Evolutionary conservation across 1,140 invertebrate species (phyloP), one percentile per base, ranked within the genome.

Genomic region (Pseudomyrmex gracilis): DNA sequence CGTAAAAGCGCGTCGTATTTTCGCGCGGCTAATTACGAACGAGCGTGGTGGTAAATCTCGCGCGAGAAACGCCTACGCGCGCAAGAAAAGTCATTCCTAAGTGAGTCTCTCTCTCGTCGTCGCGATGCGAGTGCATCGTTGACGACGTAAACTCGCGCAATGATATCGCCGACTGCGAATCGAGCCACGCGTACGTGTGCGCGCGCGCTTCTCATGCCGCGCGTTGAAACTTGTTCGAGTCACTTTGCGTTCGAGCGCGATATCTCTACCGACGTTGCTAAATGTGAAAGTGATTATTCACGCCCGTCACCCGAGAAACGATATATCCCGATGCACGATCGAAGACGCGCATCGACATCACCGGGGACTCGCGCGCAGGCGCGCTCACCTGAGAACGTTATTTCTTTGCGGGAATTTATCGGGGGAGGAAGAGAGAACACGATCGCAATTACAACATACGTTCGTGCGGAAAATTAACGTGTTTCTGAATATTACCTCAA

Each of bases 231-330:
- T 78, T 20, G 34, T 68, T 68, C 55, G 67, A 67, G 74, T 43
- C 51, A 17, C 63, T 67, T 76, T 2, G 47, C 60, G 60, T 76
- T 55, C 12, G 55, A 13, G 34, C 17, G 61, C 74, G 63, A 67
- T 20, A 78, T 78, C 20, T 57, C 51, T 78, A 13, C 0, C 20
- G 51, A 77, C 34, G 13, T 57, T 55, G 63, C 34, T 77, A 77
- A 77, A 58, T 57, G 63, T 68, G 64, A 78, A 78, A 78, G 74
- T 78, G 64, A 78, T 68, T 22, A 67, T 66, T 74, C 73, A 63
- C 73, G 60, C 47, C n/a, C 47, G 15, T 49, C 43, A 45, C 34
- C 5, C 34, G 34, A 34, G 34, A 34, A 34, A 66, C 45, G 47
- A 47, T 34, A 5, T 17, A 17, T 12, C 9, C 9, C 58, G 60